Conservation (phyloP, 2,888 invertebrate genomes). For the Therioaphis trifolii region DNA sequence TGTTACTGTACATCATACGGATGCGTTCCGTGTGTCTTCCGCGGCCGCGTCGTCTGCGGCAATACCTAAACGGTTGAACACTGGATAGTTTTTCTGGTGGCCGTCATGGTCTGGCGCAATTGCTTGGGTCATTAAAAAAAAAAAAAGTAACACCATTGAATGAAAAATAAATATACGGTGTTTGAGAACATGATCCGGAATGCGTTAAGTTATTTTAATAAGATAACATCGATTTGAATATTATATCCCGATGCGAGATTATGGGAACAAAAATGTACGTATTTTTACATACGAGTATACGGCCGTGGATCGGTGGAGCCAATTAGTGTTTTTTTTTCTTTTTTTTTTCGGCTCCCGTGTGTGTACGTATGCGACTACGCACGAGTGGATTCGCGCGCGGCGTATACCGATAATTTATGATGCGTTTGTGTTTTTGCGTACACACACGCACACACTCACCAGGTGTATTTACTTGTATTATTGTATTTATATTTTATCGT, state of each 20-base stretch:
- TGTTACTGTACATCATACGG: background rate
- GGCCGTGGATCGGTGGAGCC: constrained; percentile 23
- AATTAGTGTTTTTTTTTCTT: constrained; percentile 55
- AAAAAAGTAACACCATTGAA: constrained; percentile 55
- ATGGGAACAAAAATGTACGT: constrained; percentile 53
- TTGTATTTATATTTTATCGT: no score
- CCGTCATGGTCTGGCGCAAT: constrained; percentile 55
- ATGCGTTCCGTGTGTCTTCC: constrained; percentile 2
- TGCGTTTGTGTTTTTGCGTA: constrained; percentile 5
- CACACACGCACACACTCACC: no score
- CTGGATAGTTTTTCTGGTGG: constrained; percentile 53
- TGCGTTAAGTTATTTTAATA: constrained; percentile 62
- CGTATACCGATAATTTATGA: constrained; percentile 28
- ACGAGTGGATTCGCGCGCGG: constrained; percentile 26
- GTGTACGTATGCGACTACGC: constrained; percentile 30
- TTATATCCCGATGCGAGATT: constrained; percentile 21
- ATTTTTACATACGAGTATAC: no score
- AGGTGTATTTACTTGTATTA: no score
- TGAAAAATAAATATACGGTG: constrained; percentile 22
- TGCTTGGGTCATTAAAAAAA: constrained; percentile 50
- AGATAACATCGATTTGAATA: constrained; percentile 61
- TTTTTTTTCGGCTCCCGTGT: constrained; percentile 23
- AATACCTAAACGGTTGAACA: constrained; percentile 53
- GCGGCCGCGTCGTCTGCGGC: background rate
- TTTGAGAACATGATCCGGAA: constrained; percentile 62